Percentiles rank a stretch among this genome's conserved stretches.
Conservation (phyloP, 2,113 vertebrate genomes). For the Saguinus midas region DNA sequence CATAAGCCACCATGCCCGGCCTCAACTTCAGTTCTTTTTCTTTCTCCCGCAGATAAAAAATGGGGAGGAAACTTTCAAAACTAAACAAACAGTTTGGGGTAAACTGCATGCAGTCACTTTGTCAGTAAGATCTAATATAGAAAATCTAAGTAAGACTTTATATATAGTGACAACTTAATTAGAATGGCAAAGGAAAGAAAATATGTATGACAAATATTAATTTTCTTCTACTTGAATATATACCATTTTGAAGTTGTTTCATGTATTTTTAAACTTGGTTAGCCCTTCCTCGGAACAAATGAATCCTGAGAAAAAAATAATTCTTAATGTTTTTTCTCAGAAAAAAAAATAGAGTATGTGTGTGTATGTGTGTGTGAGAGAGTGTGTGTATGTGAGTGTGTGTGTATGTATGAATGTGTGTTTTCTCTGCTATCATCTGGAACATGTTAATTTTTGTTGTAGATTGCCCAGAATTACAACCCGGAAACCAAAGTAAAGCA, state of each 20-base stretch:
- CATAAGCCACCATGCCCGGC: too few relatives aligned
- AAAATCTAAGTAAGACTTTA: not conserved
- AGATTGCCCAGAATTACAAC: conserved; percentile 57
- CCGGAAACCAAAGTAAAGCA: conserved; percentile 40
- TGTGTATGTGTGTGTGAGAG: not conserved
- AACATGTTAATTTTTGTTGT: conserved; percentile 67
- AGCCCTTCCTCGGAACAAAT: not conserved
- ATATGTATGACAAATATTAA: not conserved
- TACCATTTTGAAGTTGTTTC: not conserved
- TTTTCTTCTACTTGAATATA: not conserved
- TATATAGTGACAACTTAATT: not conserved
- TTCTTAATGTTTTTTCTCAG: not conserved
- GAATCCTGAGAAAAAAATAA: not conserved
- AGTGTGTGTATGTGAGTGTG: not conserved
- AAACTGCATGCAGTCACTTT: not conserved
- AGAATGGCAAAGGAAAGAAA: not conserved
- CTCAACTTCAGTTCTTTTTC: not conserved
- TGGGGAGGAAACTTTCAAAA: not conserved
- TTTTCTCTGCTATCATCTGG: conserved; percentile 64
- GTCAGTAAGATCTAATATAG: not conserved
- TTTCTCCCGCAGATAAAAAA: not conserved
- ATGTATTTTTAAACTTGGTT: not conserved
- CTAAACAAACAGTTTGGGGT: not conserved
- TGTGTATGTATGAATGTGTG: not conserved
- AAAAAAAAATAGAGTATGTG: not conserved